These are phyloP conservation scores for Oreotrochilus melanogaster DNA, from an alignment of 2,113 vertebrate species.

Conservation along the genomic window DNA sequence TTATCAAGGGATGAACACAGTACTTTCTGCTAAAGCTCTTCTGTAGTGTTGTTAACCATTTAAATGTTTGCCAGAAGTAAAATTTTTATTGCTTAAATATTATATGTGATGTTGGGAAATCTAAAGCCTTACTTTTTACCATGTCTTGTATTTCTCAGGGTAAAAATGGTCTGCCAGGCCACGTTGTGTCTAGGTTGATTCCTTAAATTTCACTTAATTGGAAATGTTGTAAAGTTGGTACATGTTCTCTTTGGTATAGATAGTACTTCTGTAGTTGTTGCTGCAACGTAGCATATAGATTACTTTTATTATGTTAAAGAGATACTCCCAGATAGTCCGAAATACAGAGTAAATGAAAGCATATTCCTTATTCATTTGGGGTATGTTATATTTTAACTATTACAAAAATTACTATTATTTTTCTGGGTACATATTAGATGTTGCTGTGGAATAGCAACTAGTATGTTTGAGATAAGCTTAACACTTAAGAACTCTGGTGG, in stretches of 20 bases:
- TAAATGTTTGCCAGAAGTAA: not conserved
- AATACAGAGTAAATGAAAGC: too few species aligned
- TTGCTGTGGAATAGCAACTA: not conserved
- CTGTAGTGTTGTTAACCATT: rapidly evolving
- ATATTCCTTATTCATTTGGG: too few species aligned
- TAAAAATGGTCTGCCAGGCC: not conserved
- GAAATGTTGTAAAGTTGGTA: not conserved
- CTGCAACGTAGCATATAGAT: not conserved
- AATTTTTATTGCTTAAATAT: not conserved
- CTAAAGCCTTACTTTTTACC: not conserved
- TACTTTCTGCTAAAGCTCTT: not conserved
- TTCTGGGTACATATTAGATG: not conserved
- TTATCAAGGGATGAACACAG: not conserved
- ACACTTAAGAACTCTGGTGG: too few species aligned
- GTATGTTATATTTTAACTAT: not conserved
- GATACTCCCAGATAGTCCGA: too few species aligned
- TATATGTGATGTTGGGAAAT: not conserved
- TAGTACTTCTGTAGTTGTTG: not conserved
- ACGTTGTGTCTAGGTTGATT: not conserved
- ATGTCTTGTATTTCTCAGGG: not conserved
- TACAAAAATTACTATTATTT: not conserved
- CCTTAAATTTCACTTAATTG: not conserved
- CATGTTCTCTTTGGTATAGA: not conserved
- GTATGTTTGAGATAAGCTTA: not conserved
- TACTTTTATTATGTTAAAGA: not conserved